phyloP scores from a whole-genome alignment of 2,888 invertebrate genomes.

The Plagodis dolabraria region DNA sequence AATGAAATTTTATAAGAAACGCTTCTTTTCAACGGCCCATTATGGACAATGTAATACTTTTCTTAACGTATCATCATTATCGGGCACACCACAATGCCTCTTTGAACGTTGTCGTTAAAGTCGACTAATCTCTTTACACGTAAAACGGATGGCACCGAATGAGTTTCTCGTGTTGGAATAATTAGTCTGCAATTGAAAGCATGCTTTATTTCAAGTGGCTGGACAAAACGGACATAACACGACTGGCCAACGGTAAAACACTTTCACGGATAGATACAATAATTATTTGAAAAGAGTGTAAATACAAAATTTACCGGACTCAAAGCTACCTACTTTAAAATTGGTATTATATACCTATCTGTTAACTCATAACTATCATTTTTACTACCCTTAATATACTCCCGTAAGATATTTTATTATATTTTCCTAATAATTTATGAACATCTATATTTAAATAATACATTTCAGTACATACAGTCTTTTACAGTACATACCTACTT shows the following conservation, averaged over 20 bases:
- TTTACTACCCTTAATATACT: too few species aligned
- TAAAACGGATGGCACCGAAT: slow-evolving; percentile 78
- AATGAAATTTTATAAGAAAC: slow-evolving; percentile 81
- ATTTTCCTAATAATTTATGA: too few species aligned
- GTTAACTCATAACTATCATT: too few species aligned
- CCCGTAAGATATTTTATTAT: too few species aligned
- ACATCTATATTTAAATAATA: too few species aligned
- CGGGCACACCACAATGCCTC: slow-evolving; percentile 72
- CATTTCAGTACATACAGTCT: too few species aligned
- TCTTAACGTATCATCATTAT: slow-evolving; percentile 82
- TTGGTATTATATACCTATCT: too few species aligned
- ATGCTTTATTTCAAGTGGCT: slow-evolving; percentile 80
- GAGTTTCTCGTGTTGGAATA: slow-evolving; percentile 84
- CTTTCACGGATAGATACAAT: slow-evolving; percentile 79
- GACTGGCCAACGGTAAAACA: slow-evolving; percentile 80
- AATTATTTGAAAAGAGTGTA: slow-evolving; percentile 68
- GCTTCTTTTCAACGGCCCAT: slow-evolving; percentile 72
- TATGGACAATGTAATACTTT: slow-evolving; percentile 77
- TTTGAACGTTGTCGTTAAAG: slow-evolving; percentile 75
- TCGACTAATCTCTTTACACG: slow-evolving; percentile 83
- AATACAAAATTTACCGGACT: slow-evolving; percentile 61
- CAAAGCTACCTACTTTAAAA: too few species aligned
- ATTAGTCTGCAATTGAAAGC: slow-evolving; percentile 84
- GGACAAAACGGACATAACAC: slow-evolving; percentile 78
- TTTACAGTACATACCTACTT: too few species aligned